A percentile compares a stretch with the other conserved stretches of the same genome.
These are phyloP conservation scores for Esox masquinongy DNA, from an alignment of 2,797 vertebrate genomes.

Conservation along the genomic window DNA sequence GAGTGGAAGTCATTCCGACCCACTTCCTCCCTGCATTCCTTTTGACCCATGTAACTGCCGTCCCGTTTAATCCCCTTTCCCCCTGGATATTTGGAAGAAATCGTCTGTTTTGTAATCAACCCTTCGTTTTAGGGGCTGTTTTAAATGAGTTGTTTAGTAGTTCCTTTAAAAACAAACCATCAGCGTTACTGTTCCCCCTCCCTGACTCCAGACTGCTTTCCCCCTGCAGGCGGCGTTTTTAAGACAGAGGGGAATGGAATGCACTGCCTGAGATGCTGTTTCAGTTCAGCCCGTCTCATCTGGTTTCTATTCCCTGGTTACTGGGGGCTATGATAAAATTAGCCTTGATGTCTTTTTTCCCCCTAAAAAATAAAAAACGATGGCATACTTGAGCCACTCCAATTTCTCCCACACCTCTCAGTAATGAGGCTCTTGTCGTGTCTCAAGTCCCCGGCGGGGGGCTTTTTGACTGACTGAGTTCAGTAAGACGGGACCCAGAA, in stretches of 20 bases:
- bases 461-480: neutral
- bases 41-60: neutral
- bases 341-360: neutral
- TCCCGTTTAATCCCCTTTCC: neutral
- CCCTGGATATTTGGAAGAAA: neutral
- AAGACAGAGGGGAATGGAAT: neutral
- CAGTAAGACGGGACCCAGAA: neutral
- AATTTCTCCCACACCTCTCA: neutral
- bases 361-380: neutral
- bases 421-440: neutral
- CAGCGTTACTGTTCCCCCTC: neutral
- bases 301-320: slow-evolving; percentile 5
- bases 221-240: neutral
- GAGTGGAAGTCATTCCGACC: slow-evolving; percentile 3
- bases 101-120: neutral
- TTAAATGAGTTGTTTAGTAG: slow-evolving; percentile 1
- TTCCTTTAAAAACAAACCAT: neutral
- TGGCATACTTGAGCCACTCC: neutral
- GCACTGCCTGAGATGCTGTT: slow-evolving; percentile 2
- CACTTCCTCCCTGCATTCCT: neutral
- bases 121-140: neutral
- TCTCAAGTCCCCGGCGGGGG: neutral
- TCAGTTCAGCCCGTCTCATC: neutral
- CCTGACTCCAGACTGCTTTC: neutral
- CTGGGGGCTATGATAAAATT: neutral